Base-by-base conservation (phyloP, 2,888 invertebrate genomes). In the Seira sanloemensis region DNA sequence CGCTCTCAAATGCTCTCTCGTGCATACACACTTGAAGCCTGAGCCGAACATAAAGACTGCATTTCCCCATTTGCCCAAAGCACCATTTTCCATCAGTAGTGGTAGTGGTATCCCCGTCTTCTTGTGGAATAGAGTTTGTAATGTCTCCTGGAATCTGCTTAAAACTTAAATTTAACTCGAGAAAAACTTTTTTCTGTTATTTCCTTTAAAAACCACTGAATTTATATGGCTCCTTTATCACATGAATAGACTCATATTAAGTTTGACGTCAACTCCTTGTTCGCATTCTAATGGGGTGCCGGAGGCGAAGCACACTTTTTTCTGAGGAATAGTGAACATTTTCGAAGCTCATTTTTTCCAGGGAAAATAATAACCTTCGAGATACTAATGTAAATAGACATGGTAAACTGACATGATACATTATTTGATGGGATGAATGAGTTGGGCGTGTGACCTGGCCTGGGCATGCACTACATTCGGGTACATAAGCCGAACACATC, bases 1-100 rank as follows among this genome's bases (percentile, higher is more conserved):
- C 66, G 23, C 16, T 66, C 66, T 16, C 19, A 21, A 24, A 71
- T 27, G 50, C 9, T 23, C 50, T 71, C 12, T 71, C 71, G 24
- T 71, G 71, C 50, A 24, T 71, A 50, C 50, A 50, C 46, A 71
- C 71, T 71, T 71, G 50, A n/a, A 71, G 46, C n/a, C 7, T n/a
- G n/a, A 37, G 46, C 12, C n/a, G 12, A 7, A 37, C 37, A 37
- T 37, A 37, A 71, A 71, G 37, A 37, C 46, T 46, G 5, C 71
- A 46, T 71, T 71, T 24, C 46, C 19, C 16, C 1, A 12, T n/a
- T 19, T 12, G 37, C 37, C 71, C 24, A 7, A 16, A 66, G 23
- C 24, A 66, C 66, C 66, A 24, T 66, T 12, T 2, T 66, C 24
- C 16, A 24, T 16, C 66, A 66, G n/a, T n/a, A n/a, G n/a, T n/a